phyloP scores from a whole-genome alignment of 2,888 invertebrate genomes.

The Heliconius erato region DNA sequence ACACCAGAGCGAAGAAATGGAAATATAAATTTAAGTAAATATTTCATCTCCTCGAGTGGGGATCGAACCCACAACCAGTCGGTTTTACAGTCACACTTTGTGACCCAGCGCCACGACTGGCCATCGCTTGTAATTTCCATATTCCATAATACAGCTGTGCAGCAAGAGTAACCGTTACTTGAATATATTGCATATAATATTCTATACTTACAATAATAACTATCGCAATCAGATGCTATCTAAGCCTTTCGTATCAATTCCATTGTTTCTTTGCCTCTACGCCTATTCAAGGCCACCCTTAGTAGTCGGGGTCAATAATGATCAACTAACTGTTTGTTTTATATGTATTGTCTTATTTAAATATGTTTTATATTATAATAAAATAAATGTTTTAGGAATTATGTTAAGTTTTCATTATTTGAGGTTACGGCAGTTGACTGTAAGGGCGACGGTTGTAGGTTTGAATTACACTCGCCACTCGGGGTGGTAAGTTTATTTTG shows the following conservation, averaged over 20 bases:
- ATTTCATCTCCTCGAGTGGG: no score
- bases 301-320: constrained; percentile 7
- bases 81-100: no score
- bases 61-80: no score
- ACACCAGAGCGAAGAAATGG: no score
- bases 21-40: no score
- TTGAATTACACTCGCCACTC: no score
- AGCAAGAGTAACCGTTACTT: not conserved
- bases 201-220: not conserved
- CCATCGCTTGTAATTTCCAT: not conserved
- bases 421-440: no score
- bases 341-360: not conserved
- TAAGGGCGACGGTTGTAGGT: no score
- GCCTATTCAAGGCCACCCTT: constrained; percentile 7
- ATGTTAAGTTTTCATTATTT: not conserved
- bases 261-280: not conserved
- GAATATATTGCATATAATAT: not conserved
- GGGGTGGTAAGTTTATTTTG: no score
- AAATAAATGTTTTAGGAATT: not conserved
- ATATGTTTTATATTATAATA: not conserved
- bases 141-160: not conserved
- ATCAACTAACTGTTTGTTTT: constrained; percentile 3
- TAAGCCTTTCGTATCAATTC: constrained; percentile 7
- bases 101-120: no score
- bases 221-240: not conserved